phyloP scores from a whole-genome alignment of 2,888 invertebrate species.

The Xanthia togata region DNA sequence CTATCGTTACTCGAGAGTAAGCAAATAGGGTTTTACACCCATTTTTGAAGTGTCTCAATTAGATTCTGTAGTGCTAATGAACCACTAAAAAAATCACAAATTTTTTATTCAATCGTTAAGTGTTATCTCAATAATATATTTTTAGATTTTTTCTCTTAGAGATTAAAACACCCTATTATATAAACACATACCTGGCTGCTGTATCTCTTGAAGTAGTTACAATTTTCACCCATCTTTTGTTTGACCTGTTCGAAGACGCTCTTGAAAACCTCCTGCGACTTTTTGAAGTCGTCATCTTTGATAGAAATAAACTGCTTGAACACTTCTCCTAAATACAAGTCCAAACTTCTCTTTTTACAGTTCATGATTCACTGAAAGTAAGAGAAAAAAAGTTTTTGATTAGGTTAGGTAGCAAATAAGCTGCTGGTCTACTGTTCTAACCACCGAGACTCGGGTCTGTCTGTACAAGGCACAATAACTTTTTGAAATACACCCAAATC shows the following conservation, averaged over 20 bases:
- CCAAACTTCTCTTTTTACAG: constrained; percentile 77
- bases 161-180: too few species aligned
- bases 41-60: too few species aligned
- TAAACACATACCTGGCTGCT: constrained; percentile 76
- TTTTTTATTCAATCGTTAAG: too few species aligned
- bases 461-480: not conserved
- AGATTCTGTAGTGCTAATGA: too few species aligned
- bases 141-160: too few species aligned
- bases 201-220: constrained; percentile 81
- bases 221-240: constrained; percentile 82
- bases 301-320: constrained; percentile 81
- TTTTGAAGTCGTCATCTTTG: constrained; percentile 80
- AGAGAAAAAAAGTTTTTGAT: not conserved
- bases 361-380: constrained; percentile 72
- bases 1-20: not conserved
- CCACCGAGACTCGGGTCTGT: not conserved
- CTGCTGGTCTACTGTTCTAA: not conserved
- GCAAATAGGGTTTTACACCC: too few species aligned
- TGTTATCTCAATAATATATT: too few species aligned
- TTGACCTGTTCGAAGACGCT: constrained; percentile 82
- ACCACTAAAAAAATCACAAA: too few species aligned
- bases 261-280: constrained; percentile 81
- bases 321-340: constrained; percentile 78
- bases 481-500: not conserved
- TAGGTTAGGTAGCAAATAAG: not conserved